Percentiles rank a stretch among this genome's conserved stretches.
Conservation (phyloP, 2,797 vertebrate genomes). For the Sternarchorhynchus goeldii region DNA sequence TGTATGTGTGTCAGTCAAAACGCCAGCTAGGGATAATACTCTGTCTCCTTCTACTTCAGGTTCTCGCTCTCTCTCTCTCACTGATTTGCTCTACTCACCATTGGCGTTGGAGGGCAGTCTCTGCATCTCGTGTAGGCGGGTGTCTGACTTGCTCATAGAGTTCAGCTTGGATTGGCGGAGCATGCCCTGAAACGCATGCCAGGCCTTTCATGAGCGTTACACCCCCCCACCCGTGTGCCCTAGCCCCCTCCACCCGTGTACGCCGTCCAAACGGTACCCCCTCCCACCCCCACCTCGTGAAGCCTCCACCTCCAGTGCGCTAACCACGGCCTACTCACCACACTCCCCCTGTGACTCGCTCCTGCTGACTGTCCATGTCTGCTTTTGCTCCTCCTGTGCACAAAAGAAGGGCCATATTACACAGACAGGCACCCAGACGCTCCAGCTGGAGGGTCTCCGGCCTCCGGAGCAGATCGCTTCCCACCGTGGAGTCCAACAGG, state of each 20-base stretch:
- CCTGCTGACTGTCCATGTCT: conserved; percentile 73
- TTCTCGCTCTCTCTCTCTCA: not conserved
- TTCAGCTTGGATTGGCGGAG: conserved; percentile 77
- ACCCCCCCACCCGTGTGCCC: not conserved
- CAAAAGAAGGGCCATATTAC: conserved; percentile 50
- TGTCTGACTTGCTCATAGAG: conserved; percentile 83
- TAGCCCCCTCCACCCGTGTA: not conserved
- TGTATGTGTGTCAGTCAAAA: conserved; percentile 14
- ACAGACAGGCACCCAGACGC: not conserved
- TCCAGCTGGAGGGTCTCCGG: not conserved
- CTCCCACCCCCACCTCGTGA: no score
- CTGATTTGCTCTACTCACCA: conserved; percentile 67
- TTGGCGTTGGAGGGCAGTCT: conserved; percentile 77
- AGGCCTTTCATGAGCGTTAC: not conserved
- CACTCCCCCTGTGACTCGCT: conserved; percentile 75
- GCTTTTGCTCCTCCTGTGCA: conserved; percentile 77
- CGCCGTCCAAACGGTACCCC: not conserved
- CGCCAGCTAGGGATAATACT: not conserved
- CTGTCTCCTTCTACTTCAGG: not conserved
- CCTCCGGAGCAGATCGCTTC: no score
- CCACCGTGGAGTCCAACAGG: no score
- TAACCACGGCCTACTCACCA: conserved; percentile 63
- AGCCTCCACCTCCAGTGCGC: no score
- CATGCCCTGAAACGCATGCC: conserved; percentile 64
- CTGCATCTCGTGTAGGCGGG: conserved; percentile 79